These are phyloP conservation scores for Prosopocoilus inquinatus DNA, from an alignment of 2,888 invertebrate species.

Conservation along the genomic window DNA sequence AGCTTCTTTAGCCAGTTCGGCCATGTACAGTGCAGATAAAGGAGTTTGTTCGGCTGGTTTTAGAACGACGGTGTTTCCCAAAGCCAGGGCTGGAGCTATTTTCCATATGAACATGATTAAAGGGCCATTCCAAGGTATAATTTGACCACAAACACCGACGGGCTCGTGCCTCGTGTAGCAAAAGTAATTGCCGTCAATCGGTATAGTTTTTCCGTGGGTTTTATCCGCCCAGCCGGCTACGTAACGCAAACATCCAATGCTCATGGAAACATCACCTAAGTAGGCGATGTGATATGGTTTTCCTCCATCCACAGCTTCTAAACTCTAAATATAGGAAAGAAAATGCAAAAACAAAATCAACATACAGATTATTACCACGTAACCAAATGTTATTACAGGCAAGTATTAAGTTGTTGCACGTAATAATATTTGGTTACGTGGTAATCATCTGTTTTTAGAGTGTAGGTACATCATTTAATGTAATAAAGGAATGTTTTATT, in stretches of 20 bases:
- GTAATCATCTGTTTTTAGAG: no score
- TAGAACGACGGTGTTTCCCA: conserved; percentile 78
- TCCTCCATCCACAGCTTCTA: conserved; percentile 95
- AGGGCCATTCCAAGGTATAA: conserved; percentile 95
- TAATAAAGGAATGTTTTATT: no score
- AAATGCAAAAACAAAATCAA: neutral
- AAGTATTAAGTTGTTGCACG: neutral
- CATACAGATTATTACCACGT: neutral
- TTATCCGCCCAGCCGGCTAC: conserved; percentile 95
- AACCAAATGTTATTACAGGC: neutral
- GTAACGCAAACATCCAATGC: conserved; percentile 71
- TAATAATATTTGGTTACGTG: no score
- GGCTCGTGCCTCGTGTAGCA: conserved; percentile 88
- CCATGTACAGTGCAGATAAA: conserved; percentile 84
- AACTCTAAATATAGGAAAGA: no score
- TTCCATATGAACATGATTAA: conserved; percentile 96
- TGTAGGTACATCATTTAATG: neutral
- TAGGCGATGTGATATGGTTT: conserved; percentile 79
- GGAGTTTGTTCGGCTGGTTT: conserved; percentile 97
- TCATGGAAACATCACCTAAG: conserved; percentile 62
- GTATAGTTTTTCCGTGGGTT: conserved; percentile 70
- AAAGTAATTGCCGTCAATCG: conserved; percentile 77
- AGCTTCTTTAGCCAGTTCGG: conserved; percentile 82
- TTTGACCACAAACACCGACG: conserved; percentile 92
- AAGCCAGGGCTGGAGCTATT: conserved; percentile 71